These are phyloP conservation scores for Oceanodroma leucorhoa DNA, from an alignment of 2,797 vertebrate species.

Conservation along the genomic window DNA sequence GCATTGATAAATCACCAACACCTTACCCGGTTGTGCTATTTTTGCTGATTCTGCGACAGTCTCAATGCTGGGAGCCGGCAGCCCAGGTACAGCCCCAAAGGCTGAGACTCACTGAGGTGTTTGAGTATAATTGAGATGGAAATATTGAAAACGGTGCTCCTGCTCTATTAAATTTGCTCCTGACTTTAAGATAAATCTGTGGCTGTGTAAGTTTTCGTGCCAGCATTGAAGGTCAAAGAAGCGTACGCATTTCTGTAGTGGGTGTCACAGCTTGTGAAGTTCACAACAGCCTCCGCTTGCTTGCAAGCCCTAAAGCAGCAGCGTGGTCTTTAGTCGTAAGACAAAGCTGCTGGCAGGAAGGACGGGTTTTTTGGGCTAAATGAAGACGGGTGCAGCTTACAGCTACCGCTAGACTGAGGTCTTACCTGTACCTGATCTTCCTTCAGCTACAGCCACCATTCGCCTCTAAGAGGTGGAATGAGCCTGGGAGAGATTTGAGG, in stretches of 20 bases:
- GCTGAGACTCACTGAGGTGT: background rate
- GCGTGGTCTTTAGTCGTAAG: background rate
- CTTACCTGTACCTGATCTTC: background rate
- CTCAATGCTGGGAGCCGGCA: background rate
- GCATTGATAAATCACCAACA: constrained; percentile 37
- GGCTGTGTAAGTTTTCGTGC: background rate
- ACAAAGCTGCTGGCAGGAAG: background rate
- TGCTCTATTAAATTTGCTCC: constrained; percentile 18
- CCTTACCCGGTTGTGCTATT: constrained; percentile 35
- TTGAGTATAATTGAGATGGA: constrained; percentile 58
- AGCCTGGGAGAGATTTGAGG: background rate
- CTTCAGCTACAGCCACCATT: background rate
- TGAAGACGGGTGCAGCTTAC: background rate
- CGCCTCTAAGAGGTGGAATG: background rate
- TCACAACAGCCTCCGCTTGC: background rate
- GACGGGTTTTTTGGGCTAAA: background rate
- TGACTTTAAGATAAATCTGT: constrained; percentile 22
- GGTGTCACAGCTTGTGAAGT: constrained; percentile 8
- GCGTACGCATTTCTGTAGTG: background rate
- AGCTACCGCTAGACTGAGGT: background rate
- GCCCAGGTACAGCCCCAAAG: constrained; percentile 35
- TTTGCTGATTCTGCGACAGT: constrained; percentile 48
- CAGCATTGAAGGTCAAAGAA: background rate
- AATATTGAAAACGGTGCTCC: constrained; percentile 29
- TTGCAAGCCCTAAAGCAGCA: background rate